A percentile compares a stretch with the other conserved stretches of the same genome.
Evolutionary conservation across 2,113 vertebrate species (phyloP).

Genomic region (Ophiodon elongatus): DNA sequence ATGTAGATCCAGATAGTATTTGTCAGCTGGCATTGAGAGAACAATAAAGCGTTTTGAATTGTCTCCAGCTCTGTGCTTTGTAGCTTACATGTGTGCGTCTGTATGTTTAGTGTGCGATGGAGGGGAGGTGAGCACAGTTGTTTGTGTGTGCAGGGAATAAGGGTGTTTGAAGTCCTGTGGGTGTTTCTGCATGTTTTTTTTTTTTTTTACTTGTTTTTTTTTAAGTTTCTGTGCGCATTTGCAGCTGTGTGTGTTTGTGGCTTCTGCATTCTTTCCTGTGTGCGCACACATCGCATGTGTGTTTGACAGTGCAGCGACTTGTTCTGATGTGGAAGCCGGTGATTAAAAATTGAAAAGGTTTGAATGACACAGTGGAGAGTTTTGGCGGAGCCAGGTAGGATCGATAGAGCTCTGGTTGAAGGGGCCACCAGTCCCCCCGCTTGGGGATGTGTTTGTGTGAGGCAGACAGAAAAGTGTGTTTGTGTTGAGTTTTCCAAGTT

Average conservation of each 20-base stretch:
- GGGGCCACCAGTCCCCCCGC: conserved; percentile 37
- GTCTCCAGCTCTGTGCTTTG: conserved; percentile 20
- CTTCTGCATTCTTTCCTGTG: conserved; percentile 35
- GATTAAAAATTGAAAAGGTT: conserved; percentile 86
- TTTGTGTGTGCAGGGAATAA: conserved; percentile 12
- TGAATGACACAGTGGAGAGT: conserved; percentile 81
- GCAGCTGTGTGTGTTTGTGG: conserved; percentile 48
- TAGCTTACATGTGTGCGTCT: conserved; percentile 16
- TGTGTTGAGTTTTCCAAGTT: background rate
- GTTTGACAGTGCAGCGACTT: conserved; percentile 49
- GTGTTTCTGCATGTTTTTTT: conserved; percentile 42
- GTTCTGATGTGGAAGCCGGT: conserved; percentile 76
- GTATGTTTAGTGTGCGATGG: background rate
- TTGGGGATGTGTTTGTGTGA: conserved; percentile 26
- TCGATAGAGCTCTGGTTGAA: conserved; percentile 75
- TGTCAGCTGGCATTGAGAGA: conserved; percentile 48
- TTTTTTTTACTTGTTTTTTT: background rate
- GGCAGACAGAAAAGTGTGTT: conserved; percentile 17
- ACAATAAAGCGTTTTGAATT: conserved; percentile 19
- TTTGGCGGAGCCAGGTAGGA: conserved; percentile 77
- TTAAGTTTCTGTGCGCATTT: conserved; percentile 37
- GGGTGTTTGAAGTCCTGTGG: conserved; percentile 47
- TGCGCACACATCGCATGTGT: conserved; percentile 4
- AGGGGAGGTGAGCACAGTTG: conserved; percentile 18
- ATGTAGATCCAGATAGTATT: conserved; percentile 42